These are phyloP conservation scores for Forbesichthys agassizii DNA, from an alignment of 2,113 vertebrate species.

Conservation along the genomic window DNA sequence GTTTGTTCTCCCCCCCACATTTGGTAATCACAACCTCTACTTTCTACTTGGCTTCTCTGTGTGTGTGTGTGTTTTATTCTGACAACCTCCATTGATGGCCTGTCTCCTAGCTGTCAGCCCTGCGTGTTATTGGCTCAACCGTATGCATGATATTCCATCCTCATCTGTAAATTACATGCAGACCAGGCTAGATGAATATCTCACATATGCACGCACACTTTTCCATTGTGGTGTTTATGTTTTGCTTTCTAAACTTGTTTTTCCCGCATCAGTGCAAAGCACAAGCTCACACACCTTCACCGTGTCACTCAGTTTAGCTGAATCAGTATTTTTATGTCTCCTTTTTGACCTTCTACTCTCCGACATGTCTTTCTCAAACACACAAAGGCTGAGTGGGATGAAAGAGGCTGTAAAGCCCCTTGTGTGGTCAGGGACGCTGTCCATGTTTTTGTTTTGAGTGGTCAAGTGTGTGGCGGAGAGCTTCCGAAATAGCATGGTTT, in stretches of 20 bases:
- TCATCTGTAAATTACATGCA: constrained; percentile 39
- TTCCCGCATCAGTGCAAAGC: constrained; percentile 51
- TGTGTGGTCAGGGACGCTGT: neutral
- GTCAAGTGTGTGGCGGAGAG: no score
- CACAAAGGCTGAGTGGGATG: constrained; percentile 35
- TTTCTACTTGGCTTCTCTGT: neutral
- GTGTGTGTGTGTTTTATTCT: constrained; percentile 18
- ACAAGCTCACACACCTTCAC: neutral
- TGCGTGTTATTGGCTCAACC: constrained; percentile 31
- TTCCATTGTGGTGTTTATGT: constrained; percentile 42
- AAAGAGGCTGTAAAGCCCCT: constrained; percentile 40
- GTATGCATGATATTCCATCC: constrained; percentile 47
- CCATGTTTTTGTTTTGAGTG: no score
- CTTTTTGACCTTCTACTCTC: constrained; percentile 23
- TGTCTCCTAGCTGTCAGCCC: constrained; percentile 54
- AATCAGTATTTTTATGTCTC: constrained; percentile 44
- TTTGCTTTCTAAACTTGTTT: constrained; percentile 45
- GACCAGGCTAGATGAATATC: constrained; percentile 11
- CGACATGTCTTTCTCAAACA: neutral
- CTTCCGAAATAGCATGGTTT: no score
- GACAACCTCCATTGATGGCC: constrained; percentile 33
- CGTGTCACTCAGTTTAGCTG: constrained; percentile 44
- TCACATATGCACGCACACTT: constrained; percentile 12
- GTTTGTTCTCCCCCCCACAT: no score
- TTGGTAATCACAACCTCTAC: neutral